Percentiles rank a stretch among this genome's conserved stretches.
Evolutionary conservation across 2,113 vertebrate genomes (phyloP).

Genomic region (Aramus guarauna): DNA sequence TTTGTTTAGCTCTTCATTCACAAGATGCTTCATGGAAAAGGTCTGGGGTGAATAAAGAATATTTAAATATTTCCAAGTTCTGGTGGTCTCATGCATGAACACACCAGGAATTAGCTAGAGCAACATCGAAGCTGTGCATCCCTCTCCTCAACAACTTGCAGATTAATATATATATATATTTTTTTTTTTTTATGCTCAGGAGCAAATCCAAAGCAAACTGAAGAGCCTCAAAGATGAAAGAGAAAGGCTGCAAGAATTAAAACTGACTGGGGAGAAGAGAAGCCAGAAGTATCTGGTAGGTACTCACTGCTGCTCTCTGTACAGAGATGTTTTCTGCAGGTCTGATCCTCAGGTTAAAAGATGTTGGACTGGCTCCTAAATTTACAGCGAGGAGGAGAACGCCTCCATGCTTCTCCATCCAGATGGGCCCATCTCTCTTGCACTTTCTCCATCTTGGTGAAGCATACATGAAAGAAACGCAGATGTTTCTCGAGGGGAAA

Average conservation of each 20-base stretch:
- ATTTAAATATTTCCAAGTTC: not conserved
- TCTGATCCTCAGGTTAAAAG: not conserved
- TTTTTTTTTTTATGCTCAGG: not conserved
- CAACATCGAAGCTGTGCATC: accelerated
- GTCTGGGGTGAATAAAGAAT: not conserved
- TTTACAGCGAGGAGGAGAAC: not conserved
- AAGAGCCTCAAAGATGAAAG: not conserved
- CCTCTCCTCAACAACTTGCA: not conserved
- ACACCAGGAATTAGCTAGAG: not conserved
- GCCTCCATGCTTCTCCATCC: not conserved
- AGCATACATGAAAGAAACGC: not conserved
- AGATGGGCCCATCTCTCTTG: not conserved
- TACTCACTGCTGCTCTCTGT: not conserved
- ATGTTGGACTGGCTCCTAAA: accelerated
- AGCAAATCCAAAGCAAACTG: not conserved
- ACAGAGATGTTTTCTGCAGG: too few relatives aligned
- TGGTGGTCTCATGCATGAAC: not conserved
- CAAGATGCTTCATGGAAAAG: not conserved
- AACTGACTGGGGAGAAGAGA: not conserved
- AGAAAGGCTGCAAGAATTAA: not conserved
- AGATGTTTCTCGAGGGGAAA: not conserved
- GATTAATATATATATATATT: not conserved
- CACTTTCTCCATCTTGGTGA: too few relatives aligned
- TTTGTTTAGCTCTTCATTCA: not conserved
- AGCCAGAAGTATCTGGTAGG: not conserved